Base-by-base conservation (phyloP, 1,140 invertebrate species). In the Heliconius melpomene region DNA sequence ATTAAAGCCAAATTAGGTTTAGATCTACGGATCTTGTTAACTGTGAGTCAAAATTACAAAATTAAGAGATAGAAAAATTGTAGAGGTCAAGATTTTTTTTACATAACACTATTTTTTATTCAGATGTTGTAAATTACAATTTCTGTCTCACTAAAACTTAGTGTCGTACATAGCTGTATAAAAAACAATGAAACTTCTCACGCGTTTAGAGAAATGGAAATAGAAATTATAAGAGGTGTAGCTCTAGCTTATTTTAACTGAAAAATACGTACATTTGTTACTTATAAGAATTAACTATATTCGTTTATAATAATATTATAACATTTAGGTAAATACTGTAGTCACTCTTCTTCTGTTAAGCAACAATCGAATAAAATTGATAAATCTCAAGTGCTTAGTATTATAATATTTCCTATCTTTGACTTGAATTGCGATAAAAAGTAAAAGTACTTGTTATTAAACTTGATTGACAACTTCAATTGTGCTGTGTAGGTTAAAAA, bases 1-100 rank as follows among this genome's bases (percentile, higher is more conserved):
- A 81, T 81, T 83, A 83, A 83, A 83, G 71, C 77, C 81, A 81
- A 83, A 83, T 75, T 3, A 66, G 26, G 60, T 29, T 29, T 66
- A 16, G 16, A 29, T 0, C 11, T 66, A 29, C 5, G n/a, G 60
- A 29, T 66, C 11, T 66, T 16, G 13, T 66, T 16, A 66, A 29
- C 11, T 66, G 3, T 23, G 3, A 66, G 26, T 66, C 11, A 60
- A 66, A 66, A 26, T 29, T 18, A 66, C 11, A 66, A 29, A 13
- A 66, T 60, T 60, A 60, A n/a, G n/a, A 60, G 9, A 60, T 23
- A n/a, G 23, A 60, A 23, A 57, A 60, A 9, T 23, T 26, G 26
- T 66, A 16, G 13, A 13, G 60, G 8, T 29, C 7, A 7, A 52
- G 40, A 5, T 46, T 16, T 16, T 46, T 5, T 46, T 46, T 46